phyloP scores from a whole-genome alignment of 2,113 vertebrate genomes.

The Neofelis nebulosa region DNA sequence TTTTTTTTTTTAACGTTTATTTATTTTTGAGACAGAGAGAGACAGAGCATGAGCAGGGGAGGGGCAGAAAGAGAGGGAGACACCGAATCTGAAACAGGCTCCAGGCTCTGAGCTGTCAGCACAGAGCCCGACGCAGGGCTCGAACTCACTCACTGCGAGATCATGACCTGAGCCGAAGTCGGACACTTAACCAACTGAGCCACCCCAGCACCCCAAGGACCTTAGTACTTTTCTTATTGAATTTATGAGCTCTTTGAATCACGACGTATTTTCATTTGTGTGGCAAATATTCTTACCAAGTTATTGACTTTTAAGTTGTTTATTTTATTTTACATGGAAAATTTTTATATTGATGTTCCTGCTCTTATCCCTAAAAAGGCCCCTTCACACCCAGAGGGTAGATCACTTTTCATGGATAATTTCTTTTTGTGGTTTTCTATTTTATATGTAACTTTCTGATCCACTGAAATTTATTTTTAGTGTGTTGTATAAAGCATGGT shows the following conservation, averaged over 20 bases:
- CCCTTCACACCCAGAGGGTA: not conserved
- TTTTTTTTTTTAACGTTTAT: no score
- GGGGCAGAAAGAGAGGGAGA: no score
- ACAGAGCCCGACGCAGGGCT: no score
- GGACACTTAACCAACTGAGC: no score
- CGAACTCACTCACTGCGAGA: no score
- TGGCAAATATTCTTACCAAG: not conserved
- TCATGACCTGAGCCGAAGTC: no score
- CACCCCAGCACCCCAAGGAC: not conserved
- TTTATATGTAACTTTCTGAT: not conserved
- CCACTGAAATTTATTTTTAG: constrained; percentile 36
- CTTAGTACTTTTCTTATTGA: not conserved
- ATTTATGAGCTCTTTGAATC: constrained; percentile 14
- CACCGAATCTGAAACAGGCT: no score
- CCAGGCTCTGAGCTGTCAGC: no score
- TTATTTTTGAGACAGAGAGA: no score
- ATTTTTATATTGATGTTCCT: not conserved
- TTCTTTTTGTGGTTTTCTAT: not conserved
- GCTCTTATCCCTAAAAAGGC: not conserved
- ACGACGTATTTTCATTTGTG: constrained; percentile 29
- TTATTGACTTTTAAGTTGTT: not conserved
- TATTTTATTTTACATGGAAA: constrained; percentile 4
- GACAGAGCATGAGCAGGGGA: no score
- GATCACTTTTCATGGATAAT: not conserved
- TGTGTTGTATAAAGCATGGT: not conserved